These are phyloP conservation scores for Austrofundulus limnaeus DNA, from an alignment of 2,113 vertebrate species.

Conservation along the genomic window DNA sequence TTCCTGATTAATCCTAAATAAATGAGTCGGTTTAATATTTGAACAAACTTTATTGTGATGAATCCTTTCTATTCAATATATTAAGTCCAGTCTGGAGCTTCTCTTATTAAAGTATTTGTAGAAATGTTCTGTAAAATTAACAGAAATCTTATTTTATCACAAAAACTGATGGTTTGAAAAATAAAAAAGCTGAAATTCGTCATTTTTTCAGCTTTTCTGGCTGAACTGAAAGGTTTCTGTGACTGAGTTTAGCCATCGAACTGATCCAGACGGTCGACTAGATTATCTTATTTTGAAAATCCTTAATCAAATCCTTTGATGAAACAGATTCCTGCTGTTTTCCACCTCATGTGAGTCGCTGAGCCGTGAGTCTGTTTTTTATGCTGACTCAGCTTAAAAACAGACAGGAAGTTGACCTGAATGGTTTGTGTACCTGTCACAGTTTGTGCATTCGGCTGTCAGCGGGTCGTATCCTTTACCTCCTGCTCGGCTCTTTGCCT, in stretches of 20 bases:
- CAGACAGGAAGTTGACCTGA: too few relatives aligned
- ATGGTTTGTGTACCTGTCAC: constrained; percentile 2
- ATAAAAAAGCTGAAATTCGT: too few relatives aligned
- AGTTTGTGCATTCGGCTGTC: constrained; percentile 69
- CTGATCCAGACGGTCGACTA: neutral
- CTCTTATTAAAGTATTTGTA: too few relatives aligned
- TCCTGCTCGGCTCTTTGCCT: constrained; percentile 75
- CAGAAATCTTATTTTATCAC: too few relatives aligned
- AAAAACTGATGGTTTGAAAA: too few relatives aligned
- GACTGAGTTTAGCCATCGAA: neutral
- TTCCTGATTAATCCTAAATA: too few relatives aligned
- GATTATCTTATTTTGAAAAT: neutral
- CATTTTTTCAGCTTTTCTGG: too few relatives aligned
- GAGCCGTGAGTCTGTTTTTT: too few relatives aligned
- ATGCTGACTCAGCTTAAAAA: too few relatives aligned
- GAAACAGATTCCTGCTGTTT: constrained; percentile 10
- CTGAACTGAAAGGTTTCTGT: too few relatives aligned
- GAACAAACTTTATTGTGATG: neutral
- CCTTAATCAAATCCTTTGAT: constrained; percentile 1
- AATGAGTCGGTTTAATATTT: neutral
- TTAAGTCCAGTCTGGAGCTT: too few relatives aligned
- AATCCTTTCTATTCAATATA: neutral
- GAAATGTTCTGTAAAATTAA: too few relatives aligned
- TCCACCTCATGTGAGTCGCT: neutral
- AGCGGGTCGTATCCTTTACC: constrained; percentile 72